phyloP scores from a whole-genome alignment of 2,113 vertebrate species.

The Harpagus bidentatus region DNA sequence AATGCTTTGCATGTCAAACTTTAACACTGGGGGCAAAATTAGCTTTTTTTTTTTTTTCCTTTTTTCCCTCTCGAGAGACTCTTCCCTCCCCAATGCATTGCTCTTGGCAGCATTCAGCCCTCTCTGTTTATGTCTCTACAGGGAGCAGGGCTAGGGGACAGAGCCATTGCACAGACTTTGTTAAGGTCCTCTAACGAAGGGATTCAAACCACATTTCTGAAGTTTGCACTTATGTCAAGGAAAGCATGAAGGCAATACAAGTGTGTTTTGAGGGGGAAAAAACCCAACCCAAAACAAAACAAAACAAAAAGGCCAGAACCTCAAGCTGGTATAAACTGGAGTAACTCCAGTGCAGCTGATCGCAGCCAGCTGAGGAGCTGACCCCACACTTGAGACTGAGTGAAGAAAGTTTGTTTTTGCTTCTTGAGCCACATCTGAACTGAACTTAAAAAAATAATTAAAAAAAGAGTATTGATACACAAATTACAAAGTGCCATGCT shows the following conservation, averaged over 20 bases:
- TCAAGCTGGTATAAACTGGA: neutral
- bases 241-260: neutral
- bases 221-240: neutral
- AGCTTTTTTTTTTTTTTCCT: neutral
- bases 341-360: neutral
- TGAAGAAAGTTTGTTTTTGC: slow-evolving; percentile 48
- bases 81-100: neutral
- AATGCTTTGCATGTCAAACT: slow-evolving; percentile 29
- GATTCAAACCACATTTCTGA: neutral
- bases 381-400: neutral
- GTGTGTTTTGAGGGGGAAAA: neutral
- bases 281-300: too few species aligned
- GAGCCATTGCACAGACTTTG: neutral
- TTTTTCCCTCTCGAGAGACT: neutral
- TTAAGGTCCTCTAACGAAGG: neutral
- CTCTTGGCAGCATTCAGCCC: neutral
- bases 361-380: neutral
- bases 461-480: neutral
- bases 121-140: neutral
- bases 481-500: slow-evolving; percentile 63
- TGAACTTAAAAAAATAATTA: neutral
- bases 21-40: neutral
- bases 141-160: neutral
- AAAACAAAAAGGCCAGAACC: neutral
- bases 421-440: slow-evolving; percentile 50